Base-by-base conservation (phyloP, 2,888 invertebrate genomes). In the Folsomia manolachei region DNA sequence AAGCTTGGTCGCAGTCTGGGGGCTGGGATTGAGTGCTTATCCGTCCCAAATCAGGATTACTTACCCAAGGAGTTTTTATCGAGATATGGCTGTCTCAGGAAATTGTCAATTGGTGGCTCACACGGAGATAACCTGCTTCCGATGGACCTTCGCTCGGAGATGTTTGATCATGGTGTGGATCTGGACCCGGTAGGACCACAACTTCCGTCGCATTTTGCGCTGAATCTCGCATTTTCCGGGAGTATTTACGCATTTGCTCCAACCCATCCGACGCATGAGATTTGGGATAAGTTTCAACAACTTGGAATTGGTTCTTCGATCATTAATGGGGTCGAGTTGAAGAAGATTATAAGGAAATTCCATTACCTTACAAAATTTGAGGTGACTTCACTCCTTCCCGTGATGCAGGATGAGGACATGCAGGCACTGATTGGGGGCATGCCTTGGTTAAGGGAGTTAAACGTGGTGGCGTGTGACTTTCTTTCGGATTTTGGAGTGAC, bases 401-500 rank as follows among this genome's bases (percentile, higher is more conserved):
- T 75, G 0, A 24, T 77, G 2, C 60, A 67, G 19, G 75, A 77
- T 56, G 60, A 25, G 18, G 75, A 77, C 39, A 0, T 77, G 2
- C 77, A 77, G 52, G 70, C 70, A 9, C 71, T 73, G 39, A 68
- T 77, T 21, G 62, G 39, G 21, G n/a, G 73, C 53, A 39, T 73
- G 53, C 53, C 71, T 9, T 39, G 25, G n/a, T 60, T 77, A 18
- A 60, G n/a, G 27, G 39, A 51, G 27, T 52, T 77, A 18, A 63
- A 66, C 21, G 67, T 77, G 9, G 52, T 39, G 4, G 67, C 71
- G 23, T 68, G 61, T 60, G 73, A 75, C n/a, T 19, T 69, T 1
- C 39, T 77, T 14, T 71, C 73, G 9, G 77, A 77, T 52, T 70
- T 52, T 56, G 77, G 77, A 21, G 65, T 77, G 0, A 77, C 72